Evolutionary conservation across 64 coral and sea anemone species (phyloP).

Genomic region (Exaiptasia diaphana): DNA sequence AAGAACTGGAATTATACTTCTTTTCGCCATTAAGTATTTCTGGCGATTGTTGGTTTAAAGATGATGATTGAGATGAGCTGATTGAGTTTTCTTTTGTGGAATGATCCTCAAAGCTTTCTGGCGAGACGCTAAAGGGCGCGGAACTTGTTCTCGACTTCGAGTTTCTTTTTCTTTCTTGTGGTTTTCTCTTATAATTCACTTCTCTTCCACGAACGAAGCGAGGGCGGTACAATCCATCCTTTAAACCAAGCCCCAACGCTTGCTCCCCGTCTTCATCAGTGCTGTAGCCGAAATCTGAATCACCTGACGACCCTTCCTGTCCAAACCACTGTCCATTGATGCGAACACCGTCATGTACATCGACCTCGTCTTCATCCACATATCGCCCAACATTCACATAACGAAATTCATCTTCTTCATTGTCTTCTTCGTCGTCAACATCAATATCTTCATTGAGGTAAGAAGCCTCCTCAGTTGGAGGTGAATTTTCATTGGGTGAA

Average conservation of each 20-base stretch:
- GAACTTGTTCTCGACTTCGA: no score
- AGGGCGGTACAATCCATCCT: not conserved
- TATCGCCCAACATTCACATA: not conserved
- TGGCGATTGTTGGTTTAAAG: no score
- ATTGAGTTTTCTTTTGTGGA: no score
- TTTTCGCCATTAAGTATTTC: no score
- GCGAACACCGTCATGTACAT: not conserved
- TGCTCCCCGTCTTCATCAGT: conserved; percentile 31
- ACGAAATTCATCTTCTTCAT: not conserved
- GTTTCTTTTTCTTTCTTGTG: no score
- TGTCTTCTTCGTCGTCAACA: not conserved
- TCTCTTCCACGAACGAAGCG: not conserved
- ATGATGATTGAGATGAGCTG: no score
- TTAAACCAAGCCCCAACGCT: not conserved
- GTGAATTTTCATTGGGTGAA: no score
- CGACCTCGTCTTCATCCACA: not conserved
- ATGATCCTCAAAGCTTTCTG: no score
- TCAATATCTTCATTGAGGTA: not conserved
- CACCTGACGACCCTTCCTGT: not conserved
- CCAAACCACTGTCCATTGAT: conserved; percentile 20
- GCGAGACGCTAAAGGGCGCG: no score
- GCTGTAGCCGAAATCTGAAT: conserved; percentile 25
- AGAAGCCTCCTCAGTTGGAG: no score
- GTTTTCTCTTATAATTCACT: not conserved
- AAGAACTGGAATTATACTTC: no score